Evolutionary conservation across 2,888 invertebrate genomes (phyloP).

Genomic region (Drosophila birchii): DNA sequence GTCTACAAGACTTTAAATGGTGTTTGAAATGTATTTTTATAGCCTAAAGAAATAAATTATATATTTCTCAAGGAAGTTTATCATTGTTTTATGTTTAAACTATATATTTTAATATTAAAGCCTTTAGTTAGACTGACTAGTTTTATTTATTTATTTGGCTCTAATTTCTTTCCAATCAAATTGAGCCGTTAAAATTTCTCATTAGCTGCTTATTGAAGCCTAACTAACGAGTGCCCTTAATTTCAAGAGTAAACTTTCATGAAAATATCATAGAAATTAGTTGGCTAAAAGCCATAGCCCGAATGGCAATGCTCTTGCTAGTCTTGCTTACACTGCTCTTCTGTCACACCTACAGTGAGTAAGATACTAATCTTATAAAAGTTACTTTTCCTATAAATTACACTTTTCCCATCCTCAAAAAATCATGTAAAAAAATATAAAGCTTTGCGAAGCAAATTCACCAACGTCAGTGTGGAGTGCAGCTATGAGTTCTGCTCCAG

Average conservation of each 20-base stretch:
- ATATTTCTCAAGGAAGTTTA: not conserved
- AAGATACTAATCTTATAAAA: not conserved
- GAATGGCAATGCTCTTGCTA: slow-evolving; percentile 14
- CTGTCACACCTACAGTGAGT: slow-evolving; percentile 15
- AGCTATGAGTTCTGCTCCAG: slow-evolving; percentile 32
- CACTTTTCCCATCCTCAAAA: not conserved
- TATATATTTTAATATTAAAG: not conserved
- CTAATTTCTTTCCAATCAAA: not conserved
- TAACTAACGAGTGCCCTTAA: slow-evolving; percentile 43
- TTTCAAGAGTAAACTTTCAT: not conserved
- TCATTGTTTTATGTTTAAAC: not conserved
- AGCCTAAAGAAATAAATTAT: too few relatives aligned
- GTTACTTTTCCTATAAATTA: not conserved
- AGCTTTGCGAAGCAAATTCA: slow-evolving; percentile 39
- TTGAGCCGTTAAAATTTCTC: slow-evolving; percentile 3
- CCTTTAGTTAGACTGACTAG: not conserved
- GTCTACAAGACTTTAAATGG: not conserved
- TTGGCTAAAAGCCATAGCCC: not conserved
- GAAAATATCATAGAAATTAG: slow-evolving; percentile 8
- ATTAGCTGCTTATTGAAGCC: slow-evolving; percentile 39
- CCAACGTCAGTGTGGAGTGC: slow-evolving; percentile 36
- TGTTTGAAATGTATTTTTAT: not conserved
- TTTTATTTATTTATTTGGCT: not conserved
- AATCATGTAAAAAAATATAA: not conserved
- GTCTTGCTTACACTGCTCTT: slow-evolving; percentile 15